Percentiles rank a stretch among this genome's conserved stretches.
These are phyloP conservation scores for Corvus moneduloides DNA, from an alignment of 2,113 vertebrate genomes.

Conservation along the genomic window DNA sequence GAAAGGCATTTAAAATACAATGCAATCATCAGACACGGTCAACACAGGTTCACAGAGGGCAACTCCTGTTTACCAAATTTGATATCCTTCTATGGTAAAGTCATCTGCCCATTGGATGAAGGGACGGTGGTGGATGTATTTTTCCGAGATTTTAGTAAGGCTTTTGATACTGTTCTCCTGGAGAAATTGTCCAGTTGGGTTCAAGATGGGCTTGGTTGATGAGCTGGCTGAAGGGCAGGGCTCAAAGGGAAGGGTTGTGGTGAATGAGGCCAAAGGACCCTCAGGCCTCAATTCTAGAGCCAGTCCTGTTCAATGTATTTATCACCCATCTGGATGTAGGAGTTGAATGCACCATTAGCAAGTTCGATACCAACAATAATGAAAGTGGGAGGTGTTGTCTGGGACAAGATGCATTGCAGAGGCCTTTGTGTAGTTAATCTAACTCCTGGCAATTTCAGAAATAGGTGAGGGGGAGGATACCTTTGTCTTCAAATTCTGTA, in stretches of 20 bases:
- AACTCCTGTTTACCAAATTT: neutral
- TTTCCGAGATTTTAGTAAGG: neutral
- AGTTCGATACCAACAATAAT: neutral
- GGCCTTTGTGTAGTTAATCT: neutral
- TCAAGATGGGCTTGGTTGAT: neutral
- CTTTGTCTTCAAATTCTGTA: neutral
- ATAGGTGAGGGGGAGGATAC: neutral
- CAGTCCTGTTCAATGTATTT: neutral
- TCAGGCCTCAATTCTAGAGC: neutral
- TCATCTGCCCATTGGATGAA: neutral
- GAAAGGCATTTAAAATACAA: neutral
- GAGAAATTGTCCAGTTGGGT: neutral
- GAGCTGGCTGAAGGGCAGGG: neutral
- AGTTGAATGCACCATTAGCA: neutral
- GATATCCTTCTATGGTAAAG: neutral
- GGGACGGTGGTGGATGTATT: neutral
- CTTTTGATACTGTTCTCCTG: neutral
- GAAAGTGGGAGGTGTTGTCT: neutral
- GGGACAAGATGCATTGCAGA: neutral
- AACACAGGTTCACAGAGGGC: neutral
- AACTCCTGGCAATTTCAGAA: constrained; percentile 12
- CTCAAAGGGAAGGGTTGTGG: neutral
- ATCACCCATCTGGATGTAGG: rapidly evolving
- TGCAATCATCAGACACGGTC: neutral
- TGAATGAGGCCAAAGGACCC: neutral